Evolutionary conservation across 2,797 vertebrate genomes (phyloP).

Genomic region (Cynodonichthys magdalenae): DNA sequence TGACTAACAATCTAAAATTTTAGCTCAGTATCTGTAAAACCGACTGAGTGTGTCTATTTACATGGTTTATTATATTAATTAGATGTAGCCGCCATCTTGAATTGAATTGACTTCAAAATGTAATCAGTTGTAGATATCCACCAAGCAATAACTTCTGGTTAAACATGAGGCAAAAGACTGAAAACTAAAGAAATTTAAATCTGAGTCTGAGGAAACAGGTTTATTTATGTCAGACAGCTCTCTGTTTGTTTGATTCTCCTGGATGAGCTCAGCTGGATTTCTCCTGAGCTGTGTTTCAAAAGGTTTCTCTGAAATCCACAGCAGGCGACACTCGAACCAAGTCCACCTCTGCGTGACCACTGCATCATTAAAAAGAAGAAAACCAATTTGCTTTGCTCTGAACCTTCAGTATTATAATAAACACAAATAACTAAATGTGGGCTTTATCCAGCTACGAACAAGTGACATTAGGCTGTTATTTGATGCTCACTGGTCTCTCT

Average conservation of each 20-base stretch:
- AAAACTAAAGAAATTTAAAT: neutral
- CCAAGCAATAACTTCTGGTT: neutral
- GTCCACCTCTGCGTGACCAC: constrained; percentile 20
- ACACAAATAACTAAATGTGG: neutral
- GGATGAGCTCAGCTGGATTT: constrained; percentile 9
- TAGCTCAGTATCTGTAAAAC: too few relatives aligned
- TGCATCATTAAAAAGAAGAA: constrained; percentile 29
- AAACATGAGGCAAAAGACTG: neutral
- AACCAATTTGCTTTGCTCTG: constrained; percentile 26
- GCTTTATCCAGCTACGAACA: neutral
- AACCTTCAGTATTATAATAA: constrained; percentile 16
- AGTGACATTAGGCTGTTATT: neutral
- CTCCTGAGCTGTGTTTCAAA: constrained; percentile 8
- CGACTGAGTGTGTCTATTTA: too few relatives aligned
- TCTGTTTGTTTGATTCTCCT: constrained; percentile 5
- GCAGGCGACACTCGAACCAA: constrained; percentile 11
- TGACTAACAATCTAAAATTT: too few relatives aligned
- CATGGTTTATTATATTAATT: too few relatives aligned
- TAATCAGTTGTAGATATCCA: too few relatives aligned
- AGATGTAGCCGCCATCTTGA: too few relatives aligned
- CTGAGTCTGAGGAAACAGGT: constrained; percentile 3
- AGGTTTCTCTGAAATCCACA: constrained; percentile 25
- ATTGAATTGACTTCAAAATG: too few relatives aligned
- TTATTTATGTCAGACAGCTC: neutral
- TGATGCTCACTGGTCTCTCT: neutral